Conservation (phyloP, 1,140 invertebrate species). For the Euura saliciscinereae region DNA sequence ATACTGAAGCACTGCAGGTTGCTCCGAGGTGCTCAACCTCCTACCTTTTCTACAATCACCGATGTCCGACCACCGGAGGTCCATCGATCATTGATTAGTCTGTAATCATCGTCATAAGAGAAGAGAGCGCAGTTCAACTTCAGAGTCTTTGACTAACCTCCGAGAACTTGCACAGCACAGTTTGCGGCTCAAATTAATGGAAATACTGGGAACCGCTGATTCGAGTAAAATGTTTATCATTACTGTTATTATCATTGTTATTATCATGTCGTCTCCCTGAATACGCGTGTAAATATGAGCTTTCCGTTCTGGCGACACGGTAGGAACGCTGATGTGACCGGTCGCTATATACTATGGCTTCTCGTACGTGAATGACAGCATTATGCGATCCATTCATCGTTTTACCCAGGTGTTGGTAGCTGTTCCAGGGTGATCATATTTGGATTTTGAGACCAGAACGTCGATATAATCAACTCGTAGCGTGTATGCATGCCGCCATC, state of each 20-base stretch:
- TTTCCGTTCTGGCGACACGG: neutral
- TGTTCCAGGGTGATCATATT: neutral
- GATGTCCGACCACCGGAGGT: neutral
- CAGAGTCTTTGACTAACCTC: neutral
- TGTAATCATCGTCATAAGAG: too few species aligned
- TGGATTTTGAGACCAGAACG: neutral
- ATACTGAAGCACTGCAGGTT: constrained; percentile 57
- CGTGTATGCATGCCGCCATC: too few species aligned
- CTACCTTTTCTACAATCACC: neutral
- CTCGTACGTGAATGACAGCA: neutral
- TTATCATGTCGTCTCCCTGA: neutral
- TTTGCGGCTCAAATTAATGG: neutral
- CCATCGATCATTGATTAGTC: too few species aligned
- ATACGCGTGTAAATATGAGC: neutral
- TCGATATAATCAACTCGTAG: neutral
- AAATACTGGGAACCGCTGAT: neutral
- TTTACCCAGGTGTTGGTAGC: neutral
- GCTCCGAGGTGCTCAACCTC: constrained; percentile 56
- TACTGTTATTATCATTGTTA: neutral
- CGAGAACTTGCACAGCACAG: neutral
- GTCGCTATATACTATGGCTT: neutral
- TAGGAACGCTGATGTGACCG: neutral
- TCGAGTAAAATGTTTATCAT: neutral
- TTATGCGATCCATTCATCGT: constrained; percentile 4
- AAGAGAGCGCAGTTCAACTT: neutral